Conservation (phyloP, 2,113 vertebrate species). For the Labrus mixtus region DNA sequence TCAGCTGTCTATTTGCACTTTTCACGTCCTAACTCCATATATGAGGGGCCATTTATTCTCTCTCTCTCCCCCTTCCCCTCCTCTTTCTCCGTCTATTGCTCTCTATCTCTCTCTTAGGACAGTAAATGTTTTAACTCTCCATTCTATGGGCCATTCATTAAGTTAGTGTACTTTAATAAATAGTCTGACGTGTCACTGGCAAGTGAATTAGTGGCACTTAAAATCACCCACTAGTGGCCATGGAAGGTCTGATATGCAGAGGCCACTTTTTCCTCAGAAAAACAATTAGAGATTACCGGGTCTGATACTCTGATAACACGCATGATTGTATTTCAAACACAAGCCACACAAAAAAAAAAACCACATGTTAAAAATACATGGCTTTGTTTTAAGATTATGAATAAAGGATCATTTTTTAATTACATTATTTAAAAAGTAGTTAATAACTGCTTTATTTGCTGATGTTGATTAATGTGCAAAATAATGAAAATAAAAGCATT, state of each 20-base stretch:
- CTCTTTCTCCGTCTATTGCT: constrained; percentile 73
- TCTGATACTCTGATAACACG: constrained; percentile 17
- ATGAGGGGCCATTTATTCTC: constrained; percentile 83
- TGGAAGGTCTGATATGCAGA: constrained; percentile 67
- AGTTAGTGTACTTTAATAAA: constrained; percentile 86
- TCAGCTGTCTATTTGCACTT: constrained; percentile 86
- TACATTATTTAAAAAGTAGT: too few relatives aligned
- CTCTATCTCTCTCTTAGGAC: constrained; percentile 78
- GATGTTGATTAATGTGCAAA: too few relatives aligned
- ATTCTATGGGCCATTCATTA: constrained; percentile 86
- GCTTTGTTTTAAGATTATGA: too few relatives aligned
- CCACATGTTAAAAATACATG: too few relatives aligned
- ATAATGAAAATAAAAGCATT: too few relatives aligned
- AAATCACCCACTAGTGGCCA: constrained; percentile 74
- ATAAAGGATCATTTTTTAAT: too few relatives aligned
- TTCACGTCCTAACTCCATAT: constrained; percentile 81
- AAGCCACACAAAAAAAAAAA: too few relatives aligned
- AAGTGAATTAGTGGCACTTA: constrained; percentile 85
- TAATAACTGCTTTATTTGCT: too few relatives aligned
- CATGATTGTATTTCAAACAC: not conserved
- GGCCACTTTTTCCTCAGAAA: constrained; percentile 49
- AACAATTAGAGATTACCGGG: constrained; percentile 49
- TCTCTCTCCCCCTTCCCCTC: constrained; percentile 41
- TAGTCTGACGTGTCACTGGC: constrained; percentile 83
- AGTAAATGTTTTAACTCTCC: constrained; percentile 86